phyloP scores from a whole-genome alignment of 2,888 invertebrate species.

The Leptinotarsa haldemani region DNA sequence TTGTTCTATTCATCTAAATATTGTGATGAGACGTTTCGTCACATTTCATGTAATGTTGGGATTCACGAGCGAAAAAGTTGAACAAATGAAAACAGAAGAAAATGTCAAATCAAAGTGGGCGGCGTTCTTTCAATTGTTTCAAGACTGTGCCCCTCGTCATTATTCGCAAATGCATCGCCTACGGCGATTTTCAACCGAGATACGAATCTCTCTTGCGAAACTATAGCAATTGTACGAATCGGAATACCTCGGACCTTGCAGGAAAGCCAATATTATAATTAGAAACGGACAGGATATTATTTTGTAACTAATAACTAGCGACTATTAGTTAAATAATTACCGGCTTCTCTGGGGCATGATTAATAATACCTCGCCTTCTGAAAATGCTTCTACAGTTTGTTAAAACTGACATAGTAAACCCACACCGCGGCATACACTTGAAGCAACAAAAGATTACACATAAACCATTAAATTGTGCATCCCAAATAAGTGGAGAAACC shows the following conservation, averaged over 20 bases:
- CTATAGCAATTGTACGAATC: constrained; percentile 19
- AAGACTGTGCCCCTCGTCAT: constrained; percentile 1
- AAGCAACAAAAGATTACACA: no score
- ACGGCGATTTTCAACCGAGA: not conserved
- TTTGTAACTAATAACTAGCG: constrained; percentile 24
- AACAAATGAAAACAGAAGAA: no score
- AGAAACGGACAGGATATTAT: constrained; percentile 22
- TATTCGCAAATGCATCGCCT: not conserved
- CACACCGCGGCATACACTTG: not conserved
- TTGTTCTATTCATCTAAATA: no score
- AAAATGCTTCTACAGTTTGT: not conserved
- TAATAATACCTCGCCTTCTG: constrained; percentile 25
- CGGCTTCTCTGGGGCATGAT: constrained; percentile 32
- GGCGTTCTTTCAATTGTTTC: not conserved
- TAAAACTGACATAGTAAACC: constrained; percentile 4
- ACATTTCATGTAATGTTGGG: no score
- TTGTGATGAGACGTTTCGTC: no score
- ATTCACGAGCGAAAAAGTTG: no score
- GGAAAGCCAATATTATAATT: constrained; percentile 27
- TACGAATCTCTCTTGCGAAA: constrained; percentile 18
- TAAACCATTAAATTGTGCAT: no score
- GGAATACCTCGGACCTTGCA: constrained; percentile 18
- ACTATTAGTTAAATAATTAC: constrained; percentile 31
- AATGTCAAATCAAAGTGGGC: no score
- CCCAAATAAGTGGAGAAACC: no score